phyloP scores from a whole-genome alignment of 2,113 vertebrate species.

The Bolborhynchus lineola region DNA sequence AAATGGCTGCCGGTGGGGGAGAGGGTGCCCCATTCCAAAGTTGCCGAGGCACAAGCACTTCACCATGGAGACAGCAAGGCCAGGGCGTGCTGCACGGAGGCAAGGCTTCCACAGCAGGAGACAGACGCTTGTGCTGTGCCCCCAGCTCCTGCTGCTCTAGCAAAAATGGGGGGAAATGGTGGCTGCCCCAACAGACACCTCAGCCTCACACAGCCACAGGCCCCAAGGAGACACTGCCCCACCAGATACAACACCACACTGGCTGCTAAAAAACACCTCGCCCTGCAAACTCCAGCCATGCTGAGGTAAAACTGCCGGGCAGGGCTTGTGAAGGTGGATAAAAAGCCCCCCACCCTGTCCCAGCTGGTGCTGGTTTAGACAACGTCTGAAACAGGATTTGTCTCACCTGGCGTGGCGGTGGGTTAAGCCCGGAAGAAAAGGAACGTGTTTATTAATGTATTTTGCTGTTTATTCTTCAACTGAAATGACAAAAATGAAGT shows the following conservation, averaged over 20 bases:
- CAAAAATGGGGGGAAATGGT: background rate
- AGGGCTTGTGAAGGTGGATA: background rate
- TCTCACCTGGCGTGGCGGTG: background rate
- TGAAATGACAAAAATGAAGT: background rate
- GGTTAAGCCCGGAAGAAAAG: background rate
- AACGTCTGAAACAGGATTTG: background rate
- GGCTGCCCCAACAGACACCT: background rate
- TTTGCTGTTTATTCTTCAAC: background rate
- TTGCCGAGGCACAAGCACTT: background rate
- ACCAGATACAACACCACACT: background rate
- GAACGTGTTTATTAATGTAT: background rate
- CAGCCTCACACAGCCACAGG: background rate
- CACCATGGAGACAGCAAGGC: accelerated
- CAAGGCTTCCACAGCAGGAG: accelerated
- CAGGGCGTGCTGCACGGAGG: accelerated
- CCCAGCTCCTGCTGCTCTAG: accelerated
- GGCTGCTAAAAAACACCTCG: accelerated
- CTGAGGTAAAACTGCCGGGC: accelerated
- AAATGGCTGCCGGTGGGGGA: accelerated
- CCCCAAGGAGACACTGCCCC: too few species aligned
- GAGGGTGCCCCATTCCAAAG: accelerated
- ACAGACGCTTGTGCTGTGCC: accelerated
- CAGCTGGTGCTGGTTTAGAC: background rate
- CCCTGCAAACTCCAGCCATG: accelerated
- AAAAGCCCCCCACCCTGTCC: background rate